Evolutionary conservation across 2,888 invertebrate species (phyloP).

Genomic region (Reticulitermes lucifugus): DNA sequence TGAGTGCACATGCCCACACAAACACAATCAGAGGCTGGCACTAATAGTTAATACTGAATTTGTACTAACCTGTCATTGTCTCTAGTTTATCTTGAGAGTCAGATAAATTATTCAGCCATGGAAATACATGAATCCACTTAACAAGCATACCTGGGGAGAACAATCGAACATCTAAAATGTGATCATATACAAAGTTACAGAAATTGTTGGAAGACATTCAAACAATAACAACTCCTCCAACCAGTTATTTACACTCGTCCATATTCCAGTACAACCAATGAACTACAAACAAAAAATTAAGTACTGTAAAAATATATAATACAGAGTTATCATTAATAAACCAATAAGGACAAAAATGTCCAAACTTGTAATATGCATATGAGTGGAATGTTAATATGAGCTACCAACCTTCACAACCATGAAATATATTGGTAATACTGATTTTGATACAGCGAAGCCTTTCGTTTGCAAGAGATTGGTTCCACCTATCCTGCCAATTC

Average conservation of each 20-base stretch:
- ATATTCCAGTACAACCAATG: background rate
- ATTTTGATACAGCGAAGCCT: background rate
- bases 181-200: background rate
- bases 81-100: background rate
- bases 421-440: background rate
- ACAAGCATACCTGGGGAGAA: constrained; percentile 1
- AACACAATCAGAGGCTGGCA: background rate
- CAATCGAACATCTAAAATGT: background rate
- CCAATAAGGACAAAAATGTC: background rate
- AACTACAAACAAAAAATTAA: background rate
- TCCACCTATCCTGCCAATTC: background rate
- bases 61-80: background rate
- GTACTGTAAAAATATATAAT: background rate
- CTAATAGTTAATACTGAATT: background rate
- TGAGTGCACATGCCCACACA: background rate
- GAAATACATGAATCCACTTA: background rate
- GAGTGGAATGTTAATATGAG: constrained; percentile 3
- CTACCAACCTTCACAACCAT: constrained; percentile 5
- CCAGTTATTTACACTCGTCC: constrained; percentile 2
- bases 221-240: constrained; percentile 2
- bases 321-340: background rate
- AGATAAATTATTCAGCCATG: background rate
- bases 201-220: background rate
- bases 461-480: background rate
- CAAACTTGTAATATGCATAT: background rate